Percentiles rank a stretch among this genome's conserved stretches.
Evolutionary conservation across 2,888 invertebrate genomes (phyloP).

Genomic region (Drosophila villosipedis): DNA sequence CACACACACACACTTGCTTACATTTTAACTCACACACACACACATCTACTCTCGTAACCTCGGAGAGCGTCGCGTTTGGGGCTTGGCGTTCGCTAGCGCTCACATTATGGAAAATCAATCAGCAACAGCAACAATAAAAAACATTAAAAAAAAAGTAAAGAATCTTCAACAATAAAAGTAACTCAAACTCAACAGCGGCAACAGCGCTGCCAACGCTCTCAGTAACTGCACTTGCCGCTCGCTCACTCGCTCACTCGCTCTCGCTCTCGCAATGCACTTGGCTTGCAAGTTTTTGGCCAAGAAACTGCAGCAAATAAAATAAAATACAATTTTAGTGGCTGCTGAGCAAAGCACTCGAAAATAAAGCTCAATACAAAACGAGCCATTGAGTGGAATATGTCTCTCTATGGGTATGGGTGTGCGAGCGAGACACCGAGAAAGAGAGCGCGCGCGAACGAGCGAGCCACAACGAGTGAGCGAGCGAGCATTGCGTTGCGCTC

Average conservation of each 20-base stretch:
- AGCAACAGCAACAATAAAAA: constrained; percentile 45
- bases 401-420: constrained; percentile 4
- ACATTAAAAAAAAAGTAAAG: constrained; percentile 21
- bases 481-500: constrained; percentile 50
- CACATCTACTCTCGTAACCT: neutral
- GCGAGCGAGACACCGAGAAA: constrained; percentile 20
- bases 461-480: constrained; percentile 37
- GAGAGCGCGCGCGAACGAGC: constrained; percentile 22
- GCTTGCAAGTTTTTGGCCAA: constrained; percentile 56
- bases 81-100: constrained; percentile 55
- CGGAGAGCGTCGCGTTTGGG: constrained; percentile 30
- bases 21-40: constrained; percentile 6
- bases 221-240: constrained; percentile 3
- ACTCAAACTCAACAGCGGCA: constrained; percentile 39
- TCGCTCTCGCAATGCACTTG: constrained; percentile 40
- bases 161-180: constrained; percentile 25
- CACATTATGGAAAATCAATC: constrained; percentile 78
- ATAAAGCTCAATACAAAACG: constrained; percentile 71
- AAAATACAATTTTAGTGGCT: constrained; percentile 42
- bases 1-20: constrained; percentile 6
- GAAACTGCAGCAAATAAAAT: constrained; percentile 61
- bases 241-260: neutral
- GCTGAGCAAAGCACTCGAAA: constrained; percentile 65
- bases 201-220: constrained; percentile 29
- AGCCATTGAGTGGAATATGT: constrained; percentile 67